Evolutionary conservation across 2,888 invertebrate species (phyloP), one percentile per base, ranked within the genome.

Genomic region (Archips crataeganus): DNA sequence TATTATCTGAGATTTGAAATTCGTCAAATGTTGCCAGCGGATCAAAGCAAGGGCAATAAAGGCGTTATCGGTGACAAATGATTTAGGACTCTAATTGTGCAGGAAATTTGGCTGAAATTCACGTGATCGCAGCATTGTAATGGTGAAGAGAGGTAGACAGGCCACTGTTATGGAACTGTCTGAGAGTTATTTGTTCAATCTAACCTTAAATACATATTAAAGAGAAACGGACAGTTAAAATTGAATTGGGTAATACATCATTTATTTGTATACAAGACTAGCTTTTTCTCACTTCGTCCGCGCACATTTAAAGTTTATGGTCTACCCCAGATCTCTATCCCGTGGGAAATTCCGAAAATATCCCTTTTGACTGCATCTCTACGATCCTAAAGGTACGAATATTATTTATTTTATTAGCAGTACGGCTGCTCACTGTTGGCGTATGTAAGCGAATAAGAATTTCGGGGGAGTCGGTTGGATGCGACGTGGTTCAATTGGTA

Each of bases 11-110:
- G 8, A 39, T 39, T 39, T 60, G 36, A 39, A 39, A 39, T 32
- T 39, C 39, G 60, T 60, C 60, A 60, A 32, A 32, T 11, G 57
- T 57, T 3, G 32, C 32, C 32, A 0, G 64, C 11, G 8, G 64
- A 51, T 65, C 65, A 65, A 65, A 65, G 51, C 49, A 75, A 76
- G 75, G 74, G 70, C 73, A 71, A 76, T 62, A 75, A 75, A 62
- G 65, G 75, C 74, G 73, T 77, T 77, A 77, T 76, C 77, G 75
- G 78, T 85, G 89, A 89, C 89, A 89, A 89, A 89, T 87, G 89
- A 88, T 86, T 86, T 82, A 80, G 87, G 88, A 45, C 3, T 72
- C 79, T 80, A 51, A 65, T 36, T 49, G 64, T 36, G 51, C 51
- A 15, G 49, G 36, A 65, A 65, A 65, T 65, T 51, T 51, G 49